These are phyloP conservation scores for Botia almorhae DNA, from an alignment of 2,797 vertebrate species.

Conservation along the genomic window DNA sequence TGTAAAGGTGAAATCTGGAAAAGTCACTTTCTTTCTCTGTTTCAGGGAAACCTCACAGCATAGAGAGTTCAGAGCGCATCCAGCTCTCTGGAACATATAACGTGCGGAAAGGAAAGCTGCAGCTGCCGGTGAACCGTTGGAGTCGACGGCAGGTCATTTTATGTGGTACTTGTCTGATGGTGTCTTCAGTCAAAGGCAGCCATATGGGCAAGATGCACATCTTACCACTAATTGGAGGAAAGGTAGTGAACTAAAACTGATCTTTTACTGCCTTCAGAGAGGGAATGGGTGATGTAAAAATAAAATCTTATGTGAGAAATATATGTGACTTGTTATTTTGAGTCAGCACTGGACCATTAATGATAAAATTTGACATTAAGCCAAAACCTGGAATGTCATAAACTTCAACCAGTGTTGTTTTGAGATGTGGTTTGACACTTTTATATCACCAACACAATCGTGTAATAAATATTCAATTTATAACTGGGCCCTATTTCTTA, in stretches of 20 bases:
- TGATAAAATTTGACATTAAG: too few relatives aligned
- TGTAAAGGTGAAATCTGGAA: not conserved
- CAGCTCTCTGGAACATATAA: slow-evolving; percentile 96
- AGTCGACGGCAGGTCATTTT: slow-evolving; percentile 94
- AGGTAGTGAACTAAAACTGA: slow-evolving; percentile 76
- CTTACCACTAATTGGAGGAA: slow-evolving; percentile 95
- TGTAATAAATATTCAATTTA: too few relatives aligned
- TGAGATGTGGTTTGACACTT: too few relatives aligned
- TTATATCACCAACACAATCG: too few relatives aligned
- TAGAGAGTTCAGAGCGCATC: slow-evolving; percentile 89
- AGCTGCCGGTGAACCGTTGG: slow-evolving; percentile 97
- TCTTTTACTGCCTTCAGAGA: not conserved
- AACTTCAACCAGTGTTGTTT: too few relatives aligned
- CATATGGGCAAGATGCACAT: slow-evolving; percentile 97
- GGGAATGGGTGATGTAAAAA: too few relatives aligned
- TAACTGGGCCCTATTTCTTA: too few relatives aligned
- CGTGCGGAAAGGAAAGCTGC: slow-evolving; percentile 97
- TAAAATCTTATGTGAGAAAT: too few relatives aligned
- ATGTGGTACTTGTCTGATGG: slow-evolving; percentile 96
- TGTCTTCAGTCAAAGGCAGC: slow-evolving; percentile 96
- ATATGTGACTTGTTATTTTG: too few relatives aligned
- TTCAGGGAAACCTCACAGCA: slow-evolving; percentile 91
- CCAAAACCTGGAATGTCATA: too few relatives aligned
- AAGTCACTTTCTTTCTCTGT: not conserved
- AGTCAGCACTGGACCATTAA: too few relatives aligned